Conservation (phyloP, 64 coral and sea anemone genomes). For the Exaiptasia diaphana region DNA sequence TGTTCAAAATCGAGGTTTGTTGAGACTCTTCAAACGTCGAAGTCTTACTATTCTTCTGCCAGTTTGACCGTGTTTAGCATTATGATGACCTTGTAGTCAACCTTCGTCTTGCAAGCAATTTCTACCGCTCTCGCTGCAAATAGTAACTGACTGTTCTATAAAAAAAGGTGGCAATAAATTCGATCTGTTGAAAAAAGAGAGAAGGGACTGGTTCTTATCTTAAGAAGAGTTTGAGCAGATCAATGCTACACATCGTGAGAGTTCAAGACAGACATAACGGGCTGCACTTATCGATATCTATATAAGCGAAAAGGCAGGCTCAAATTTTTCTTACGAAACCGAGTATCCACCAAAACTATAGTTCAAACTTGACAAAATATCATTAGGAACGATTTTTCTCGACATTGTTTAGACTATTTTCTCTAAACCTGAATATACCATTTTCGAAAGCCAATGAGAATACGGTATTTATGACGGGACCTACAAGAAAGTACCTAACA, state of each 20-base stretch:
- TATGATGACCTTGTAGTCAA: conserved; percentile 15
- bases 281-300: neutral
- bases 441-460: too few relatives aligned
- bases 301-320: neutral
- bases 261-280: neutral
- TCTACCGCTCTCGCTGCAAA: conserved; percentile 25
- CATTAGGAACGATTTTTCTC: too few relatives aligned
- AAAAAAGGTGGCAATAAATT: neutral
- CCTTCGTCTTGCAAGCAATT: conserved; percentile 27
- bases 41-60: neutral
- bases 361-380: too few relatives aligned
- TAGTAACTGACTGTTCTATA: neutral
- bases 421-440: too few relatives aligned
- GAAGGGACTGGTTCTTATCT: neutral
- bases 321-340: neutral
- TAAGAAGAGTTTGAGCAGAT: too few relatives aligned
- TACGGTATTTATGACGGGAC: too few relatives aligned
- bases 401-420: too few relatives aligned
- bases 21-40: neutral
- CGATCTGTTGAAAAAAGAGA: neutral
- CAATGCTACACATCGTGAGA: neutral
- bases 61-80: conserved; percentile 25
- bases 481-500: too few relatives aligned
- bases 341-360: too few relatives aligned
- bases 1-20: neutral